Conservation (phyloP, 2,888 invertebrate species). For the Drosophila neutralis region DNA sequence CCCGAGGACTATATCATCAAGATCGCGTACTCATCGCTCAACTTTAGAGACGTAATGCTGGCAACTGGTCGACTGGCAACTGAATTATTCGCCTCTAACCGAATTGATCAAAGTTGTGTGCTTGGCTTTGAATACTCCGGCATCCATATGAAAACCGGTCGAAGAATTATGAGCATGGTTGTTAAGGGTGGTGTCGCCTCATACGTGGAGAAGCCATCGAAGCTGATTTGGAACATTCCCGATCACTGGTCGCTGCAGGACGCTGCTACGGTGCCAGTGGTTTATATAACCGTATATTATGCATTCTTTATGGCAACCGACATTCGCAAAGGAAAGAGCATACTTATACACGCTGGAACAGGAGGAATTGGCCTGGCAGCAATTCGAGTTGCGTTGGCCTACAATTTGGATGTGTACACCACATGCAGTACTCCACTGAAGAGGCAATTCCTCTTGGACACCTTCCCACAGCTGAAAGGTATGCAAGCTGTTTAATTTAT, state of each 20-base stretch:
- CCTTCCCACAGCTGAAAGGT: slow-evolving; percentile 87
- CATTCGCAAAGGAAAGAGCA: slow-evolving; percentile 83
- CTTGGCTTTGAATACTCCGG: slow-evolving; percentile 90
- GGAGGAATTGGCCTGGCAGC: slow-evolving; percentile 92
- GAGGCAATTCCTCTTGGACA: slow-evolving; percentile 87
- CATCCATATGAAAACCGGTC: slow-evolving; percentile 86
- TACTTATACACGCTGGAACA: slow-evolving; percentile 87
- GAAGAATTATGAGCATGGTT: slow-evolving; percentile 88
- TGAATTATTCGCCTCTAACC: slow-evolving; percentile 90
- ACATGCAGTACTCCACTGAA: slow-evolving; percentile 90
- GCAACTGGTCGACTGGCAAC: slow-evolving; percentile 95
- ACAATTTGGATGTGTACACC: slow-evolving; percentile 89
- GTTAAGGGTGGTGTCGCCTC: slow-evolving; percentile 86
- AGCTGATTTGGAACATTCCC: slow-evolving; percentile 88
- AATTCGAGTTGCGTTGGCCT: slow-evolving; percentile 88
- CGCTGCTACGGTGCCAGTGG: slow-evolving; percentile 92
- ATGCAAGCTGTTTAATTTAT: neutral
- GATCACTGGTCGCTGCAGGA: slow-evolving; percentile 90
- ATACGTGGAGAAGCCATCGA: slow-evolving; percentile 73
- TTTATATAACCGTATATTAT: slow-evolving; percentile 89
- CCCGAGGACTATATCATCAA: slow-evolving; percentile 86
- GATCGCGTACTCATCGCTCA: slow-evolving; percentile 90
- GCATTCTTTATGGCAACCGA: slow-evolving; percentile 84
- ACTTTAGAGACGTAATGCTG: slow-evolving; percentile 98
- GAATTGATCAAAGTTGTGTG: slow-evolving; percentile 88